Conservation (phyloP, 2,888 invertebrate genomes). For the Macrosoma leucophasiata region DNA sequence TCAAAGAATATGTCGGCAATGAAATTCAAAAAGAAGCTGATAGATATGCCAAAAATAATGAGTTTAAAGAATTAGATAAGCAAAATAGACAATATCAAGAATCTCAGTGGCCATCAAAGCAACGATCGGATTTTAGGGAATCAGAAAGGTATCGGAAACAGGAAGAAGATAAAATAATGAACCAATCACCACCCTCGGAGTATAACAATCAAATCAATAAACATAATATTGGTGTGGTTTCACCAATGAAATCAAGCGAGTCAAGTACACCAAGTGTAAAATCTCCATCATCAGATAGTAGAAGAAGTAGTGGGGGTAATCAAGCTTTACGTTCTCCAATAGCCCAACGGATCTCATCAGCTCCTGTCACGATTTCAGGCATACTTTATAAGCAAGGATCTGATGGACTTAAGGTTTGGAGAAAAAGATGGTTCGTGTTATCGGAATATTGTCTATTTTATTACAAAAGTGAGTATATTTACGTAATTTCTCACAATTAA, state of each 20-base stretch:
- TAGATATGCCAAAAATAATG: constrained; percentile 55
- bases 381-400: constrained; percentile 96
- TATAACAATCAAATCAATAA: constrained; percentile 48
- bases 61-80: constrained; percentile 56
- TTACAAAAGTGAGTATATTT: constrained; percentile 85
- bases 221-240: constrained; percentile 43
- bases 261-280: constrained; percentile 65
- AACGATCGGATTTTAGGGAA: constrained; percentile 50
- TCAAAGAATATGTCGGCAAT: constrained; percentile 55
- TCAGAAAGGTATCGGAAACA: constrained; percentile 48
- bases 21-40: constrained; percentile 62
- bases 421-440: constrained; percentile 95
- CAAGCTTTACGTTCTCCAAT: constrained; percentile 86
- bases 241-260: constrained; percentile 69
- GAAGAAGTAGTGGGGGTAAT: constrained; percentile 68
- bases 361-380: constrained; percentile 90
- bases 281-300: constrained; percentile 68
- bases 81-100: constrained; percentile 57
- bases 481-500: too few relatives aligned
- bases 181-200: constrained; percentile 52
- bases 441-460: constrained; percentile 96
- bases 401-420: constrained; percentile 94
- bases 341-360: constrained; percentile 88
- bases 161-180: constrained; percentile 50
- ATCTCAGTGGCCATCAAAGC: constrained; percentile 57